Evolutionary conservation across 1,140 invertebrate species (phyloP), one percentile per base, ranked within the genome.

Genomic region (Drosophila sturtevanti): DNA sequence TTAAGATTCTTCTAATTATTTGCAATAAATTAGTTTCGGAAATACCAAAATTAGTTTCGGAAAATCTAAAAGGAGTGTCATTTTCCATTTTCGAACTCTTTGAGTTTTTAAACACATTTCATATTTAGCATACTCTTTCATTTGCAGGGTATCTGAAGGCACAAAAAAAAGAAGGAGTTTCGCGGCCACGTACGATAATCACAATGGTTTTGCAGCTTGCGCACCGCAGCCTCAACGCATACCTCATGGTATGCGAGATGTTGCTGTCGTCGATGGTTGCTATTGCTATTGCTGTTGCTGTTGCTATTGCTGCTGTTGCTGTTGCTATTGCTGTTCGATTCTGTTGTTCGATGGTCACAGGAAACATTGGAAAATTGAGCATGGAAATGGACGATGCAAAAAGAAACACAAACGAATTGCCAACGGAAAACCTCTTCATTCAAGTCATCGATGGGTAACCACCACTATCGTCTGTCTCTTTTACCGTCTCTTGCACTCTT

Each of bases 311-410:
- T 41, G 58, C 18, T 59, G 51, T 44, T 41, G 41, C n/a, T 56
- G 18, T 44, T 64, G 66, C 22, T 60, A 55, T 68, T 48, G 60
- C 22, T 56, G 59, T 55, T 48, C 56, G 51, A n/a, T 75, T 35
- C 64, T 75, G 56, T 44, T 87, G 78, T 75, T 79, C 77, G 75
- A 63, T 84, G 76, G 77, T 75, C 79, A 84, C 84, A 87, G 85
- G 84, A 87, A 87, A 89, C 79, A 82, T 82, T 89, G 84, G 79
- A 84, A 87, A 89, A 87, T 89, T 89, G 84, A 89, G 79, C 84
- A 89, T 87, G 84, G 84, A 89, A 87, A 89, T 89, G 85, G 86
- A 79, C 76, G 68, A 64, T 27, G 24, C 31, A 59, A 48, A 65
- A 60, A 80, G 27, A 51, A 60, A 79, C 41, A 62, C 62, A 86